A percentile compares a stretch with the other conserved stretches of the same genome.
phyloP scores from a whole-genome alignment of 2,113 vertebrate genomes.

The Cyphomyrus plagiostoma region DNA sequence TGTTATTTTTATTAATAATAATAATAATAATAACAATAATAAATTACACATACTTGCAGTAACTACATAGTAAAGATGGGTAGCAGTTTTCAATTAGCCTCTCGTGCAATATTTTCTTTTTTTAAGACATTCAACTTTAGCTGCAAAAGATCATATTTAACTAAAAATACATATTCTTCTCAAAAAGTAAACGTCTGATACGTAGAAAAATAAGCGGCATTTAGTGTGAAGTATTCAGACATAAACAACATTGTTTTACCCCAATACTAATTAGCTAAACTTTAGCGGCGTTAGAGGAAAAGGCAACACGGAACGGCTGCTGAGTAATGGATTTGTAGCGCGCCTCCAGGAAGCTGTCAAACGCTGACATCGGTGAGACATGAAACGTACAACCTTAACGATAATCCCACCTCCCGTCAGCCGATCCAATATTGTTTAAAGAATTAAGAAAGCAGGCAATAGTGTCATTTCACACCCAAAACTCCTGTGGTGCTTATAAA shows the following conservation, averaged over 20 bases:
- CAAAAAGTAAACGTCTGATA: background rate
- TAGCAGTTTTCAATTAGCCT: background rate
- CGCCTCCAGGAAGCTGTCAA: conserved; percentile 45
- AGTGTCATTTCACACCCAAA: background rate
- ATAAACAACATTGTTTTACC: conserved; percentile 42
- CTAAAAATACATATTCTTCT: background rate
- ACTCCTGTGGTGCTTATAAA: no score
- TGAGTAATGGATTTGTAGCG: conserved; percentile 62
- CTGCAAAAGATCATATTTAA: background rate
- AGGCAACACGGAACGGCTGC: conserved; percentile 48
- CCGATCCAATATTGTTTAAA: background rate
- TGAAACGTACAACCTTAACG: background rate
- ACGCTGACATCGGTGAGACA: background rate
- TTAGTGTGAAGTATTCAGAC: conserved; percentile 18
- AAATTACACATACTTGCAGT: background rate
- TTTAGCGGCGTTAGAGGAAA: conserved; percentile 39
- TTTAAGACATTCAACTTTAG: background rate
- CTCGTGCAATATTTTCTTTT: background rate
- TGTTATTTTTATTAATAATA: background rate
- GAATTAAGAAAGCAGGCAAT: background rate
- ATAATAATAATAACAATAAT: background rate
- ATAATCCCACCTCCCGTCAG: background rate
- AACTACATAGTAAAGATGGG: background rate
- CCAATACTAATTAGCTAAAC: conserved; percentile 42
- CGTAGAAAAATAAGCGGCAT: background rate